These are phyloP conservation scores for Cerastis leucographa DNA, from an alignment of 2,888 invertebrate species.

Conservation along the genomic window DNA sequence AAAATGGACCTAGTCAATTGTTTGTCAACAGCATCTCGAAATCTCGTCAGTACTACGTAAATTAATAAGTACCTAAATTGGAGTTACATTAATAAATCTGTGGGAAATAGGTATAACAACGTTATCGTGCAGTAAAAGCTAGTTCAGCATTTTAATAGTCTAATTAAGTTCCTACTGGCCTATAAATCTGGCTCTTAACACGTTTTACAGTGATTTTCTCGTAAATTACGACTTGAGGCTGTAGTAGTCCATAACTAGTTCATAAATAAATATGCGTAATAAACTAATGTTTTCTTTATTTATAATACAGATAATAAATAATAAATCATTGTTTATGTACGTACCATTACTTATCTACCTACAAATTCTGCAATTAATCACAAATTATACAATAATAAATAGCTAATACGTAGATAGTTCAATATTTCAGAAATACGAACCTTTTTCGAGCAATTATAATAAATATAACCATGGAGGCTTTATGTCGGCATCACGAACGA, in stretches of 20 bases:
- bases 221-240: constrained; percentile 15
- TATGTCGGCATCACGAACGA: constrained; percentile 73
- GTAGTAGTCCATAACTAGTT: constrained; percentile 1
- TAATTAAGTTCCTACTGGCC: constrained; percentile 24
- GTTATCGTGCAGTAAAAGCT: constrained; percentile 26
- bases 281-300: neutral
- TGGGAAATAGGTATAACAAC: constrained; percentile 19
- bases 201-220: constrained; percentile 36
- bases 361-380: neutral
- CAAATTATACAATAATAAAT: neutral
- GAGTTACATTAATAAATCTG: neutral
- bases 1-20: neutral
- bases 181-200: constrained; percentile 35
- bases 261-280: neutral
- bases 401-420: neutral
- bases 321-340: neutral
- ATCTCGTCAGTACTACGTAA: constrained; percentile 4
- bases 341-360: constrained; percentile 1
- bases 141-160: constrained; percentile 29
- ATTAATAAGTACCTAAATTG: neutral
- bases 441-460: constrained; percentile 42
- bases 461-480: constrained; percentile 70
- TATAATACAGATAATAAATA: constrained; percentile 14
- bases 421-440: constrained; percentile 19
- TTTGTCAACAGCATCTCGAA: neutral